phyloP scores from a whole-genome alignment of 2,888 invertebrate genomes.

The Tenthredo livida region DNA sequence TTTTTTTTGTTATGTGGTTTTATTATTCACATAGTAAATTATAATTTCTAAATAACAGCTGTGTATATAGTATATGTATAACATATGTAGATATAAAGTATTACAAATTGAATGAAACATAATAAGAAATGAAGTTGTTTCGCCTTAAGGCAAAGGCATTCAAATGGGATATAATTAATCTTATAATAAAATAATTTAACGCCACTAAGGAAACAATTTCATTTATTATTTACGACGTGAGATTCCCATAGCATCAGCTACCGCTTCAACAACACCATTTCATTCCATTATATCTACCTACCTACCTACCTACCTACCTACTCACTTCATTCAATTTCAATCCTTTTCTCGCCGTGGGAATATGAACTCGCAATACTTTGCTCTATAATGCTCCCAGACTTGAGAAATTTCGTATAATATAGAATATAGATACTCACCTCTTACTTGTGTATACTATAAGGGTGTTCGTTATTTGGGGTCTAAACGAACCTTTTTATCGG shows the following conservation, averaged over 20 bases:
- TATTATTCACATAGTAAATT: not conserved
- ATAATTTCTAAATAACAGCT: not conserved
- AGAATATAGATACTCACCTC: too few relatives aligned
- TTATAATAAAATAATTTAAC: not conserved
- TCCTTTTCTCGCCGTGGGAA: slow-evolving; percentile 47
- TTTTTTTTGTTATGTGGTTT: not conserved
- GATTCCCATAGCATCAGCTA: slow-evolving; percentile 58
- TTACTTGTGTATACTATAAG: not conserved
- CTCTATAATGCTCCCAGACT: not conserved
- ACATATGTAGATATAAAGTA: not conserved
- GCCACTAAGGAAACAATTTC: slow-evolving; percentile 62
- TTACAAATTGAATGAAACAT: not conserved
- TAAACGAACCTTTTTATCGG: too few relatives aligned
- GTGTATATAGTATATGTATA: not conserved
- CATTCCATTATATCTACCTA: not conserved
- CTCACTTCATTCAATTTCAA: slow-evolving; percentile 27
- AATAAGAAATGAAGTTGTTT: not conserved
- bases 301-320: slow-evolving; percentile 1
- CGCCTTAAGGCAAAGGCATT: not conserved
- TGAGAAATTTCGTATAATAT: not conserved
- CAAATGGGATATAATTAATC: slow-evolving; percentile 1
- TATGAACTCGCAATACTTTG: slow-evolving; percentile 31
- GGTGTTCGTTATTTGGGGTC: too few relatives aligned
- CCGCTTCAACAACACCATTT: slow-evolving; percentile 10
- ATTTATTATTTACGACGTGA: slow-evolving; percentile 67